phyloP scores from a whole-genome alignment of 2,113 vertebrate species.

The Gadus chalcogrammus region DNA sequence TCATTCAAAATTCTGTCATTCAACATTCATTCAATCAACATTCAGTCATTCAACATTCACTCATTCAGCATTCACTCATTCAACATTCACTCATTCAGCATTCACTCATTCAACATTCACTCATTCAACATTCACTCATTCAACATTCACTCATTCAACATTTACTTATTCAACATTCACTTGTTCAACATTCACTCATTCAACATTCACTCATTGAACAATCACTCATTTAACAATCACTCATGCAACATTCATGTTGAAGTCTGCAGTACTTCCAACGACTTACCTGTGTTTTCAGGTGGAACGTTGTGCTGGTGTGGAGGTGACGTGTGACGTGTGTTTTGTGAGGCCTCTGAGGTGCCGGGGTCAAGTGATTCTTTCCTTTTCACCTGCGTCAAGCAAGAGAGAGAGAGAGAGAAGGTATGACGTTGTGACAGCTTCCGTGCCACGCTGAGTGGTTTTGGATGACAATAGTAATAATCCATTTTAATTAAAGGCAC shows the following conservation, averaged over 20 bases:
- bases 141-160: too few relatives aligned
- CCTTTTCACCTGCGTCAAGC: slow-evolving; percentile 81
- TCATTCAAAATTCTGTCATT: too few relatives aligned
- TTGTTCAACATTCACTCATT: too few relatives aligned
- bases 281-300: slow-evolving; percentile 36
- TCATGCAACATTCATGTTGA: background rate
- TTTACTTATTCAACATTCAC: background rate
- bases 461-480: background rate
- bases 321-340: slow-evolving; percentile 58
- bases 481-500: too few relatives aligned
- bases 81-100: too few relatives aligned
- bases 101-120: too few relatives aligned
- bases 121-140: background rate
- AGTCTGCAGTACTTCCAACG: background rate
- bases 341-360: slow-evolving; percentile 73
- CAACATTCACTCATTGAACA: too few relatives aligned
- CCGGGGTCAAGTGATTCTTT: slow-evolving; percentile 76
- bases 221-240: background rate
- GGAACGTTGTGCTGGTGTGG: slow-evolving; percentile 75
- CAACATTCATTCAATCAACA: too few relatives aligned
- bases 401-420: too few relatives aligned
- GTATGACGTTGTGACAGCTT: background rate
- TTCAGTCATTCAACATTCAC: too few relatives aligned
- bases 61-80: too few relatives aligned
- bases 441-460: too few relatives aligned